A percentile compares a stretch with the other conserved stretches of the same genome.
These are phyloP conservation scores for Leptopilina myrica DNA, from an alignment of 2,888 invertebrate genomes.

Conservation along the genomic window DNA sequence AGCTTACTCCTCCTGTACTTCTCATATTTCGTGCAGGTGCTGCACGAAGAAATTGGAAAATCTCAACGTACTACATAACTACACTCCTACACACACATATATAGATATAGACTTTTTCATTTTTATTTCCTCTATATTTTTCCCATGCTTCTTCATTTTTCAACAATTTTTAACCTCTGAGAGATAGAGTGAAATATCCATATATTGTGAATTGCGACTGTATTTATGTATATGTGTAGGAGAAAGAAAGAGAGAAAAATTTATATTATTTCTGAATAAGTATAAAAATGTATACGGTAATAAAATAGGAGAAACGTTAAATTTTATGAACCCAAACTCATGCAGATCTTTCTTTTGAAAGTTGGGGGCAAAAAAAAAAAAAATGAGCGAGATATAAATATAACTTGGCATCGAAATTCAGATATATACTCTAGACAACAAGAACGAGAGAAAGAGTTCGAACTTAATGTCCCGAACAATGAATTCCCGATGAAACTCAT, in stretches of 20 bases:
- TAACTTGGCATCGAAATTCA: conserved; percentile 33
- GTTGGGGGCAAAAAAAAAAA: not conserved
- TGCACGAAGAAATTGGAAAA: conserved; percentile 1
- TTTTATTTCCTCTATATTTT: not conserved
- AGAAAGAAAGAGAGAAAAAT: too few relatives aligned
- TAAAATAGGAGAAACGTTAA: not conserved
- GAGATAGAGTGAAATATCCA: not conserved
- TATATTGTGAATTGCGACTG: not conserved
- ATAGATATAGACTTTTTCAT: not conserved
- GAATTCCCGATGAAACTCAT: conserved; percentile 21
- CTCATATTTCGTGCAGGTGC: conserved; percentile 10
- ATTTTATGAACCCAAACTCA: conserved; percentile 1
- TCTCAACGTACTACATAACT: not conserved
- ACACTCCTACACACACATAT: not conserved
- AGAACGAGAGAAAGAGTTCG: not conserved
- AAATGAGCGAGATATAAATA: not conserved
- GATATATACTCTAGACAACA: not conserved
- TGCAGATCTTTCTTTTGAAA: not conserved
- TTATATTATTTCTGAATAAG: too few relatives aligned
- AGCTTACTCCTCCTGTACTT: not conserved
- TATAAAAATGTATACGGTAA: too few relatives aligned
- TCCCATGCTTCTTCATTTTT: not conserved
- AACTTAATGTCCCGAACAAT: conserved; percentile 28
- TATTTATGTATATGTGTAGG: too few relatives aligned
- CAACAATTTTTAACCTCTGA: not conserved